Conservation (phyloP, 2,888 invertebrate genomes). For the Oligia latruncula region DNA sequence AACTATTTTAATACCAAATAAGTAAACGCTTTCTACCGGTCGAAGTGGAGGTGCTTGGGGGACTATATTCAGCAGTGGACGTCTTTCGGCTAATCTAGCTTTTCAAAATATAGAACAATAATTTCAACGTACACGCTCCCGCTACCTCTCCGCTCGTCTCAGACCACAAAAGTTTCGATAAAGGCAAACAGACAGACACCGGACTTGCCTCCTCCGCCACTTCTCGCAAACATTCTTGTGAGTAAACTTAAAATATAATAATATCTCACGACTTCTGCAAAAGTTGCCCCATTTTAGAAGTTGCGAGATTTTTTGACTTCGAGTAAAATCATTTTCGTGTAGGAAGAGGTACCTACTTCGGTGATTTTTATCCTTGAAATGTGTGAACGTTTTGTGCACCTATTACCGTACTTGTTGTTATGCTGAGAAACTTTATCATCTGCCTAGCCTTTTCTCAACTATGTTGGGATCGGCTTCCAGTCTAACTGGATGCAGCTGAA, state of each 20-base stretch:
- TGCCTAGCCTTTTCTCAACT: too few relatives aligned
- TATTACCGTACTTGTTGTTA: background rate
- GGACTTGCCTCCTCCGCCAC: slow-evolving; percentile 67
- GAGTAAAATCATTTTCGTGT: slow-evolving; percentile 54
- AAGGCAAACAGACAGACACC: slow-evolving; percentile 70
- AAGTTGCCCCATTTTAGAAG: slow-evolving; percentile 56
- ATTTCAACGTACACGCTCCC: slow-evolving; percentile 19
- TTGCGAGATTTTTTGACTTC: slow-evolving; percentile 39
- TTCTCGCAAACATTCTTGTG: slow-evolving; percentile 60
- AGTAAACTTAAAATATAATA: slow-evolving; percentile 67
- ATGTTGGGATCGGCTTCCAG: too few relatives aligned
- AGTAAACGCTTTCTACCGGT: background rate
- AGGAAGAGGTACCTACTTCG: background rate
- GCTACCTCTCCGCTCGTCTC: slow-evolving; percentile 31
- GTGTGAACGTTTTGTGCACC: background rate
- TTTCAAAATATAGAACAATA: background rate
- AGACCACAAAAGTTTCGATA: slow-evolving; percentile 34
- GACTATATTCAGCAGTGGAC: too few relatives aligned
- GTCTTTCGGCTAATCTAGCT: background rate
- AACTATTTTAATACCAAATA: background rate
- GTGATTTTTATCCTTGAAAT: slow-evolving; percentile 5
- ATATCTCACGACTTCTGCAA: slow-evolving; percentile 62
- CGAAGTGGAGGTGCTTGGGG: too few relatives aligned
- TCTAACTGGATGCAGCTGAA: too few relatives aligned
- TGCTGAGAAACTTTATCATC: background rate